Evolutionary conservation across 1,140 invertebrate genomes (phyloP), one percentile per base, ranked within the genome.

Genomic region (Drosophila busckii): DNA sequence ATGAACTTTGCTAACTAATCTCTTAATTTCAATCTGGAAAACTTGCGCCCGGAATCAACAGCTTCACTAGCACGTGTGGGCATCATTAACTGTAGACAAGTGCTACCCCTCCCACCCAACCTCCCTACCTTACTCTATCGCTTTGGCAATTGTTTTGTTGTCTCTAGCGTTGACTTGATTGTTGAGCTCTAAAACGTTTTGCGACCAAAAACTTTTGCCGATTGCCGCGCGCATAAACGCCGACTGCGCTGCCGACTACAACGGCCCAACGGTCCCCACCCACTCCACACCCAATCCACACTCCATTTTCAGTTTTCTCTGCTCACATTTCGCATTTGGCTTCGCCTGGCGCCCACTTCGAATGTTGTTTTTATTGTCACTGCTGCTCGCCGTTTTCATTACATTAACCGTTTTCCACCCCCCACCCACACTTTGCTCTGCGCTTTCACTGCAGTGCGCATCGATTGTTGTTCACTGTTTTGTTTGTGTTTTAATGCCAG

Each of bases 301-400:
- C 34, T 6, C 10, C 13, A n/a, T n/a, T n/a, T n/a, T n/a, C 7
- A 2, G 6, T 10, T 12, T 20, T 9, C 9, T 12, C 9, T 3
- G 12, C 0, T 4, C 8, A 9, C 9, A 4, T 9, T 55, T 38
- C 52, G 25, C 48, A 52, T 56, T 56, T 35, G 31, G 38, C 22
- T 35, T 38, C 41, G 17, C 28, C 32, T 40, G 29, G 20, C 42
- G 20, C 42, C 42, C 55, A 48, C 71, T 71, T 70, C 49, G 37
- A 64, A 55, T 59, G 58, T 59, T 56, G 67, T 60, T 78, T 78
- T 71, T 80, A 80, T 68, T 82, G 68, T 64, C 64, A 49, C 41
- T 64, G 73, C 52, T 55, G 35, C 48, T 61, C n/a, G 31, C 73
- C 55, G 54, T 80, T 73, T 73, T 80, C 73, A 80, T 80, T 80